Evolutionary conservation across 1,140 invertebrate species (phyloP).

Genomic region (Odontomachus brunneus): DNA sequence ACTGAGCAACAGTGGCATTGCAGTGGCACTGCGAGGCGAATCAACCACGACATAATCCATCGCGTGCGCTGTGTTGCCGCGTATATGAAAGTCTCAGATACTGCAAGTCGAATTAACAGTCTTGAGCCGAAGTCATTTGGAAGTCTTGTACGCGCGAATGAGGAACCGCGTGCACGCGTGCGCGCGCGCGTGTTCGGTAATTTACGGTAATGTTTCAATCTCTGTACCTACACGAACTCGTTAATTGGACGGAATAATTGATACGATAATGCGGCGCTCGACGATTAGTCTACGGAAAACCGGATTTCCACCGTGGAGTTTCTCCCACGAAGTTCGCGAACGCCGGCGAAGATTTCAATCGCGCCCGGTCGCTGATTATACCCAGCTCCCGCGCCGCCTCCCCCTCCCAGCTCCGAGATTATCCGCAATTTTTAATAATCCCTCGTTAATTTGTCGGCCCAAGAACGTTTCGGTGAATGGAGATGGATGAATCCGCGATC

Average conservation of each 20-base stretch:
- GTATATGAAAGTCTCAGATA: conserved; percentile 36
- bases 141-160: conserved; percentile 12
- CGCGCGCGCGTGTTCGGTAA: conserved; percentile 50
- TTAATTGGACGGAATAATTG: conserved; percentile 77
- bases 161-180: background rate
- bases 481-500: background rate
- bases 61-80: conserved; percentile 2
- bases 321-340: conserved; percentile 25
- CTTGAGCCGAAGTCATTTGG: conserved; percentile 49
- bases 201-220: conserved; percentile 76
- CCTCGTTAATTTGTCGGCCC: background rate
- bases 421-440: conserved; percentile 8
- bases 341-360: conserved; percentile 35
- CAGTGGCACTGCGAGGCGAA: background rate
- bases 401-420: background rate
- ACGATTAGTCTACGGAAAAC: conserved; percentile 47
- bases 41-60: background rate
- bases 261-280: conserved; percentile 68
- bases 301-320: conserved; percentile 32
- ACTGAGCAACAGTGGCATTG: too few relatives aligned
- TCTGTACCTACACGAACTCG: conserved; percentile 62
- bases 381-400: background rate
- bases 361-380: background rate
- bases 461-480: background rate
- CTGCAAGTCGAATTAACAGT: conserved; percentile 32